Base-by-base conservation (phyloP, 2,797 vertebrate species). In the Centropyge bicolor region DNA sequence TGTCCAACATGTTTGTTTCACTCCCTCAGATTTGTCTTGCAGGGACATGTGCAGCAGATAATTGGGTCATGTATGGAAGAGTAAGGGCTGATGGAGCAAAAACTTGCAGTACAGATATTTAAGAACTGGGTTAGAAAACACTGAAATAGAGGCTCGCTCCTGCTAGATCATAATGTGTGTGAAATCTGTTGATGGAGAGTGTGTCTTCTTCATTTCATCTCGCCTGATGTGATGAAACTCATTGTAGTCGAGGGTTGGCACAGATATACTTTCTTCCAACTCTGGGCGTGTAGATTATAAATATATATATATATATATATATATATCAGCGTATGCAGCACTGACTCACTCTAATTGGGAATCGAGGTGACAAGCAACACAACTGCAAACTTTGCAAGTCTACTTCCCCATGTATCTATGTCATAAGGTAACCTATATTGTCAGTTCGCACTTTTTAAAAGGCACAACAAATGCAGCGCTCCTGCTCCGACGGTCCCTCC, bases 341-440 rank as follows among this genome's bases (percentile, higher is more conserved):
- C 51, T 72, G 69, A 72, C 79, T 86, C 56, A 20, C 68, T 83
- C 61, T 90, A 86, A 88, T 82, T 83, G 79, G 72, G 45, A 75
- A 59, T 24, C 0, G 16, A 83, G 59, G 60, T 78, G 63, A 81
- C 82, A 80, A 60, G 51, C 48, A 49, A 24, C 45, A 57, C 52
- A 38, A 55, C 65, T n/a, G 55, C 74, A 86, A 73, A 81, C 78
- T 81, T 78, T 66, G 62, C 67, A 70, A 31, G 78, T 73, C 64
- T 48, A 49, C 45, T 22, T 51, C 7, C 10, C 43, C 4, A 14
- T 67, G 38, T 49, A 20, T 82, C 46, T 65, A 1, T 57, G 59
- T 78, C 74, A 57, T 16, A 41, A 78, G 45, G 64, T 69, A 62
- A 74, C 70, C 60, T 40, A 59, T 56, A 63, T 43, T 64, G 68